Percentiles rank a stretch among this genome's conserved stretches.
Conservation (phyloP, 1,140 invertebrate genomes). For the Latrodectus geometricus region DNA sequence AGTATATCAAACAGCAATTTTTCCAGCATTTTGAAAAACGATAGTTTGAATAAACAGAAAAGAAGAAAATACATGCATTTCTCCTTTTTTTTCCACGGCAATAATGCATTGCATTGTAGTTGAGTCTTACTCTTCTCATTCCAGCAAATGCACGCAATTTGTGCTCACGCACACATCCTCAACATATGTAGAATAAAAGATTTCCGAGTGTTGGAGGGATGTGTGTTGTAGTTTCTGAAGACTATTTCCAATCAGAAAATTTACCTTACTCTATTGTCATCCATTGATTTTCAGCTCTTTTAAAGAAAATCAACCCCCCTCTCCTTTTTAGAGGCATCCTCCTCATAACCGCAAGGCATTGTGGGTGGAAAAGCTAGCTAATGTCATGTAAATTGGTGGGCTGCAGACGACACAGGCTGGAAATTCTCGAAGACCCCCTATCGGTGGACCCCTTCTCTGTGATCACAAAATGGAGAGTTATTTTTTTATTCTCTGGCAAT, state of each 20-base stretch:
- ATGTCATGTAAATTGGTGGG: constrained; percentile 60
- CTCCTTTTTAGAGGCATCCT: constrained; percentile 1
- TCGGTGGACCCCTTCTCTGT: not conserved
- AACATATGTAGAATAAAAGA: too few relatives aligned
- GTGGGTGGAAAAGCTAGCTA: constrained; percentile 56
- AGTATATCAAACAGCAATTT: too few relatives aligned
- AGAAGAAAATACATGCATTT: too few relatives aligned
- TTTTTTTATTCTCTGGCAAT: not conserved
- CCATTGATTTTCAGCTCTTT: constrained; percentile 56
- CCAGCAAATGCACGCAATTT: not conserved
- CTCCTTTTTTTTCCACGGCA: too few relatives aligned
- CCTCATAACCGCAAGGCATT: constrained; percentile 56
- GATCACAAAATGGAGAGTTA: too few relatives aligned
- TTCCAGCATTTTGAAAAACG: too few relatives aligned
- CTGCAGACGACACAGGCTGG: constrained; percentile 51
- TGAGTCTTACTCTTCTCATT: too few relatives aligned
- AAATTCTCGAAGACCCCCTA: constrained; percentile 24
- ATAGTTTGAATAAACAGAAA: too few relatives aligned
- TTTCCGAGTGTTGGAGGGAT: too few relatives aligned
- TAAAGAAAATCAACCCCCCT: constrained; percentile 14
- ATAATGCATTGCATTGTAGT: too few relatives aligned
- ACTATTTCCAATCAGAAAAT: not conserved
- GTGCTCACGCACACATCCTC: not conserved
- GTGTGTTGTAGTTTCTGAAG: too few relatives aligned
- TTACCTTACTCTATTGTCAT: not conserved